Base-by-base conservation (phyloP, 2,888 invertebrate species). In the Epinotia brunnichana region DNA sequence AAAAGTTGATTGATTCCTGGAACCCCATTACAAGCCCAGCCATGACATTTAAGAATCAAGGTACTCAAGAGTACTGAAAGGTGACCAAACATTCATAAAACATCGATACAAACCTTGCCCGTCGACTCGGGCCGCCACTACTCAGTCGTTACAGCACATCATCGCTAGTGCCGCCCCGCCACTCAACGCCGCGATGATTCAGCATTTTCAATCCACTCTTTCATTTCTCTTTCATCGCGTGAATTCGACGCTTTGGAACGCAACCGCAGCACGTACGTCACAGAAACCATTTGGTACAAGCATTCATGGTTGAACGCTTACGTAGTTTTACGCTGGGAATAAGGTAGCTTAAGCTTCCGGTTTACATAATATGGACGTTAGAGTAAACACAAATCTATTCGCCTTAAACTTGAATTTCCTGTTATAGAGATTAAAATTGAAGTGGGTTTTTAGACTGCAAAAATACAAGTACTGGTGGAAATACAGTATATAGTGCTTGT, bases 201-300 rank as follows among this genome's bases (percentile, higher is more conserved):
- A 90, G 92, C 92, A 87, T 88, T 89, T 84, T 90, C 89, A 88
- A 88, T 89, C 90, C 90, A 83, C 89, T 91, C 91, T 90, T 87
- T 90, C 87, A 90, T 86, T 91, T 85, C 84, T 87, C 88, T 88
- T 90, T 90, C 87, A 89, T 88, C 81, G 80, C 81, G 83, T 86
- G 84, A 87, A 87, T 89, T 87, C 87, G 85, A 85, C 83, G 82
- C 83, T 84, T 85, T 83, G 83, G 78, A 79, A 78, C 85, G 85
- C 83, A 81, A 83, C 88, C 88, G 86, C 88, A 88, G 83, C 82
- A 83, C 80, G 81, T 82, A 79, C 79, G 79, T 79, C 81, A 81
- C 82, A 75, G 77, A 79, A 82, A 77, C 78, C 79, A 78, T 79
- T 77, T 71, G 74, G 53, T 63, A 69, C 69, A 53, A 69, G 73